Base-by-base conservation (phyloP, 1,140 invertebrate species). In the Cherax destructor region DNA sequence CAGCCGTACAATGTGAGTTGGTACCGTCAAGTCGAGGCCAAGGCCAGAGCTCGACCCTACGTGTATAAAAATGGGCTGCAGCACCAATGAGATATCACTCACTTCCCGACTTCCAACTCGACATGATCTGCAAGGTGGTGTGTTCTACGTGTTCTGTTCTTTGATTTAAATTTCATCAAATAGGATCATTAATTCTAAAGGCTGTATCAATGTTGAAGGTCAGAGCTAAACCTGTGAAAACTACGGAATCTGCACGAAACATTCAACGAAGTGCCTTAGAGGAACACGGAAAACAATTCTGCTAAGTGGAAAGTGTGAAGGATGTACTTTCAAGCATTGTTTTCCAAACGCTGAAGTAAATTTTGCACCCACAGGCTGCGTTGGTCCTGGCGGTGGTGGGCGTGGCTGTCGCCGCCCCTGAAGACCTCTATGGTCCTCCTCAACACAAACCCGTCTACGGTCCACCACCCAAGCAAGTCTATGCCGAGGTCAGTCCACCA, bases 371-470 rank as follows among this genome's bases (percentile, higher is more conserved):
- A 30, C 69, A 74, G 69, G 69, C 24, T 4, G n/a, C 24, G 52
- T 24, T 83, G 80, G 80, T 30, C 7, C 4, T 79, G 77, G 80
- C 61, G 24, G 4, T 83, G 49, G 80, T 83, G 80, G 80, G 80
- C 80, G 52, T 83, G 80, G n/a, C 9, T 61, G 10, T 83, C 18
- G 80, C 80, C 52, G 52, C 80, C 52, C 80, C 80, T 24, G 80
- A 21, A 4, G n/a, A 83, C 80, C 80, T 24, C 52, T 69, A 69
- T 18, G 65, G 65, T 18, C 13, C 65, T 69, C 65, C 65, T 69
- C 16, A 18, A n/a, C 65, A 69, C 65, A 18, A 56, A 56, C 52
- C 9, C 3, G 52, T 56, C 52, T 56, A 56, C 52, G 52, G 30
- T 69, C 65, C 65, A 18, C 16, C 11, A n/a, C 65, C 13, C 65